Percentiles rank a stretch among this genome's conserved stretches.
Conservation (phyloP, 1,140 invertebrate genomes). For the Meloidogyne chitwoodi region DNA sequence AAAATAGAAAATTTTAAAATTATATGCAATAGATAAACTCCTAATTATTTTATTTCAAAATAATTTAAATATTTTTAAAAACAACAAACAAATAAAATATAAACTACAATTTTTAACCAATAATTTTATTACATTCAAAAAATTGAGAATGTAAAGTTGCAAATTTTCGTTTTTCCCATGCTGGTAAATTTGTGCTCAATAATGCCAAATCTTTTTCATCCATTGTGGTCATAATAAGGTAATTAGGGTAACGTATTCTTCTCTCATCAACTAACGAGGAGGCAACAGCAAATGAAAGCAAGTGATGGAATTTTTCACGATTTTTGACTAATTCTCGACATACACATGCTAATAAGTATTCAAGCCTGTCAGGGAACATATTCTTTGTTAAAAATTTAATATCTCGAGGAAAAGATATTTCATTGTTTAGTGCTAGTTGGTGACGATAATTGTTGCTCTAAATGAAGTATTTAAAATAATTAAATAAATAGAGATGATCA, state of each 20-base stretch:
- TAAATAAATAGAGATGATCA: background rate
- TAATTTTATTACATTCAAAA: slow-evolving; percentile 25
- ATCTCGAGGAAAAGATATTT: background rate
- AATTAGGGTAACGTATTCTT: slow-evolving; percentile 13
- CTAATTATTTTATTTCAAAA: too few relatives aligned
- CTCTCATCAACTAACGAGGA: slow-evolving; percentile 16
- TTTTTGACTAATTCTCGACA: slow-evolving; percentile 14
- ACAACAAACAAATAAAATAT: too few relatives aligned
- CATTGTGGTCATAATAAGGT: slow-evolving; percentile 5
- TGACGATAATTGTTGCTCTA: background rate
- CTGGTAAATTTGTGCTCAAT: slow-evolving; percentile 15
- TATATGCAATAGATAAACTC: too few relatives aligned
- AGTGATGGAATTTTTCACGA: slow-evolving; percentile 6
- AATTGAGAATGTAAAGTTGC: slow-evolving; percentile 20
- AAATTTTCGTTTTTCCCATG: slow-evolving; percentile 21
- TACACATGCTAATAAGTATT: background rate
- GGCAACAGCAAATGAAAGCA: slow-evolving; percentile 12
- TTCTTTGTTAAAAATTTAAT: background rate
- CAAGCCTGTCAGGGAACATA: slow-evolving; percentile 5
- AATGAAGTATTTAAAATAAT: background rate
- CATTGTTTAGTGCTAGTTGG: background rate
- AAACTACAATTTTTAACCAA: slow-evolving; percentile 8
- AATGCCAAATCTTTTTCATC: slow-evolving; percentile 19
- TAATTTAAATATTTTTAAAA: too few relatives aligned
- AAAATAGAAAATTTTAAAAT: too few relatives aligned